Conservation (phyloP, 2,797 vertebrate genomes). For the Ptychobarbus kaznakovi region DNA sequence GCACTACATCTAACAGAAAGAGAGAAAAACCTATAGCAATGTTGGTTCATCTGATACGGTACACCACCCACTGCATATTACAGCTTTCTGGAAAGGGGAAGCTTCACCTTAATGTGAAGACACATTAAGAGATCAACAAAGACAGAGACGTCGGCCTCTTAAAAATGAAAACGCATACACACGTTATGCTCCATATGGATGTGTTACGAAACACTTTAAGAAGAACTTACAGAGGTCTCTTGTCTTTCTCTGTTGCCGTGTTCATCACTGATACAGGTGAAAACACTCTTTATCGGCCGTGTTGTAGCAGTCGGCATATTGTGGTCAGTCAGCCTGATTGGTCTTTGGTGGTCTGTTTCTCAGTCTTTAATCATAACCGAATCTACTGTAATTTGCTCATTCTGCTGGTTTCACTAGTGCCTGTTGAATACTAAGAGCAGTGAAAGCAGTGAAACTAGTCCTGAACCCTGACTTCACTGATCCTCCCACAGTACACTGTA, state of each 20-base stretch:
- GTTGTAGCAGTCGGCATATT: constrained; percentile 19
- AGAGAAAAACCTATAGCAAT: constrained; percentile 72
- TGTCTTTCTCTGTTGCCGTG: constrained; percentile 4
- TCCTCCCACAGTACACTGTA: constrained; percentile 22
- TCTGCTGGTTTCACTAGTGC: constrained; percentile 12
- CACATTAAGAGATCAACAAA: neutral
- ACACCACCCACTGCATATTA: constrained; percentile 77
- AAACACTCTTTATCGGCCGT: constrained; percentile 26
- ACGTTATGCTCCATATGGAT: too few species aligned
- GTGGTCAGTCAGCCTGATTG: neutral
- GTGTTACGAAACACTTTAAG: neutral
- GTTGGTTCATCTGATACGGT: constrained; percentile 74
- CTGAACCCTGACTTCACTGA: constrained; percentile 21
- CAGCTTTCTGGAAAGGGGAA: constrained; percentile 73
- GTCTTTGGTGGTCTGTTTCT: neutral
- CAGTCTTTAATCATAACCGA: neutral
- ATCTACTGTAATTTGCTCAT: neutral
- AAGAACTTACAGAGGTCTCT: neutral
- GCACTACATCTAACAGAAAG: constrained; percentile 79
- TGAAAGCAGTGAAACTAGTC: constrained; percentile 45
- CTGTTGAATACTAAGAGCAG: neutral
- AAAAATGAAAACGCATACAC: neutral
- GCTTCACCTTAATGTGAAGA: constrained; percentile 49
- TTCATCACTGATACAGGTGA: constrained; percentile 3
- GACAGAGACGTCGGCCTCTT: neutral